Conservation (phyloP, 2,888 invertebrate genomes). For the Ennomos quercinarius region DNA sequence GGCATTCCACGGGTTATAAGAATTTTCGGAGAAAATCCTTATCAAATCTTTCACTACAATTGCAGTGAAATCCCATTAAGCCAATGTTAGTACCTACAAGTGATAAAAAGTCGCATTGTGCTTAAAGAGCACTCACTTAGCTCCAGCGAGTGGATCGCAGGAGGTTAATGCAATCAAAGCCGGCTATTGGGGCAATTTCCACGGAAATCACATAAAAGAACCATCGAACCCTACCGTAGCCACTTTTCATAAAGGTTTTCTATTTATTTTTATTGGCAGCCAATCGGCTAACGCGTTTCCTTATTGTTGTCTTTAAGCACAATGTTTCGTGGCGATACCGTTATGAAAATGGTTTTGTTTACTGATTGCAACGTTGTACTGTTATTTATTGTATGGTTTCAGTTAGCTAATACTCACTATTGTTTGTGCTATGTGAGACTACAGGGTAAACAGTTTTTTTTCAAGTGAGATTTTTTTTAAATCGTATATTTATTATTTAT, state of each 20-base stretch:
- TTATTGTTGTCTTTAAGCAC: conserved; percentile 32
- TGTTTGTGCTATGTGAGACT: too few relatives aligned
- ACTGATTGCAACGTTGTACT: conserved; percentile 22
- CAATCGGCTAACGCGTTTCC: conserved; percentile 35
- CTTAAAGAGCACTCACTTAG: conserved; percentile 51
- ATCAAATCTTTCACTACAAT: conserved; percentile 10
- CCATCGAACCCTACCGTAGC: conserved; percentile 46
- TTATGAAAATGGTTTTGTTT: conserved; percentile 35
- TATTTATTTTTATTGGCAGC: conserved; percentile 52
- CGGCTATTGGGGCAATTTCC: conserved; percentile 64
- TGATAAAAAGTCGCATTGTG: conserved; percentile 50
- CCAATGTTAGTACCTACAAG: conserved; percentile 44
- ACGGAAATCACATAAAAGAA: conserved; percentile 64
- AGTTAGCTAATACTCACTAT: conserved; percentile 3
- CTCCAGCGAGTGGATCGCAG: conserved; percentile 49
- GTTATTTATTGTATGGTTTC: conserved; percentile 4
- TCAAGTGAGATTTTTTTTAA: too few relatives aligned
- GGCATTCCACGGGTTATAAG: too few relatives aligned
- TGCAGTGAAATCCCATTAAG: conserved; percentile 39
- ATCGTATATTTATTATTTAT: too few relatives aligned
- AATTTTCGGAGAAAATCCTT: background rate
- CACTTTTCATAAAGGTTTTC: conserved; percentile 54
- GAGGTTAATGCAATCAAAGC: conserved; percentile 63
- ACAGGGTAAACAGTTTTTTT: too few relatives aligned
- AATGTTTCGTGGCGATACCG: conserved; percentile 20